Evolutionary conservation across 92 coral and sea anemone species (phyloP).

Genomic region (Muricea muricata): DNA sequence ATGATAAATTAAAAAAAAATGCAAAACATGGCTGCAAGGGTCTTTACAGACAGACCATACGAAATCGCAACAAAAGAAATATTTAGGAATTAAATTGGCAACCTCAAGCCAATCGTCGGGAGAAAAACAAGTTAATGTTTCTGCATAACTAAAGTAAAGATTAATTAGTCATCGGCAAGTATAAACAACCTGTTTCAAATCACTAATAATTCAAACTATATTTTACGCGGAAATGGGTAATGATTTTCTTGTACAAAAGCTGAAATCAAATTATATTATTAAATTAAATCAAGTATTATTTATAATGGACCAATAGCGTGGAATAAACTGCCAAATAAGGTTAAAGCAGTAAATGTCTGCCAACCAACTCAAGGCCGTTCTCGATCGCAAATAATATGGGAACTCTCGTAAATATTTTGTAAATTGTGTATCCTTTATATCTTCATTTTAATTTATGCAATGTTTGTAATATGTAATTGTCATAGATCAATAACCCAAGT

Average conservation of each 20-base stretch:
- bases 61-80: constrained; percentile 16
- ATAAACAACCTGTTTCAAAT: neutral
- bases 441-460: too few relatives aligned
- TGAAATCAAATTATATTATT: constrained; percentile 6
- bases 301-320: constrained; percentile 16
- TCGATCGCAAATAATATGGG: neutral
- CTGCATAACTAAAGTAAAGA: neutral
- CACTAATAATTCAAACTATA: neutral
- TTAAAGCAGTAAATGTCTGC: neutral
- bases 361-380: neutral
- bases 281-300: constrained; percentile 27
- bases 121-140: neutral
- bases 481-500: too few relatives aligned
- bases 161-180: neutral
- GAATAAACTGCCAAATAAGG: constrained; percentile 9
- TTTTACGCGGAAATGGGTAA: constrained; percentile 3
- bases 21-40: constrained; percentile 33
- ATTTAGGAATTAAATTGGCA: constrained; percentile 6
- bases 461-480: too few relatives aligned
- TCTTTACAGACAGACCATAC: constrained; percentile 8
- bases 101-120: constrained; percentile 1
- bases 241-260: constrained; percentile 11
- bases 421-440: too few relatives aligned
- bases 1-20: constrained; percentile 23
- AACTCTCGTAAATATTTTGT: neutral